phyloP scores from a whole-genome alignment of 2,113 vertebrate species.

The Microcebus tavaratra region DNA sequence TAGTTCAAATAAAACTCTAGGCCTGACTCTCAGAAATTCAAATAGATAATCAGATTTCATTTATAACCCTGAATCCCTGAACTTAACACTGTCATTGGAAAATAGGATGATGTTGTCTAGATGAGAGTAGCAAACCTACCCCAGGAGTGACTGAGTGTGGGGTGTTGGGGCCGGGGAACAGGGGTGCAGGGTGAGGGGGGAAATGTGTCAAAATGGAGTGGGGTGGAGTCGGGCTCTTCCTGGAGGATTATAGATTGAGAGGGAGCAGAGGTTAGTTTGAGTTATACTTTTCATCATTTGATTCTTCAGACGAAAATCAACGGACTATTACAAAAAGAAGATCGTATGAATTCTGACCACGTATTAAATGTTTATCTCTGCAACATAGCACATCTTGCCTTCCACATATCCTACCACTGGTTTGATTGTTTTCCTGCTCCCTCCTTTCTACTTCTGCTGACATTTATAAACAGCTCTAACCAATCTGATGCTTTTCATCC shows the following conservation, averaged over 20 bases:
- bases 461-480: background rate
- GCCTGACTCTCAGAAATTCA: background rate
- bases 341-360: background rate
- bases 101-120: background rate
- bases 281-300: background rate
- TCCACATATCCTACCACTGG: background rate
- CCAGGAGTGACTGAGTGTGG: background rate
- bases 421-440: background rate
- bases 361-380: background rate
- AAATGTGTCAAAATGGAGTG: too few relatives aligned
- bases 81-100: background rate
- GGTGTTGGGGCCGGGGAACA: too few relatives aligned
- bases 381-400: background rate
- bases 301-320: background rate
- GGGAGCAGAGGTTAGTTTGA: background rate
- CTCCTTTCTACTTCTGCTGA: background rate
- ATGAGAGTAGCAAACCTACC: background rate
- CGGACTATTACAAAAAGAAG: background rate
- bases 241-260: background rate
- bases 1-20: background rate
- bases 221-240: background rate
- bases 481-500: background rate
- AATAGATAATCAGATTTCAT: constrained; percentile 2
- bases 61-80: background rate
- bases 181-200: too few relatives aligned